Percentiles rank a stretch among this genome's conserved stretches.
phyloP scores from a whole-genome alignment of 2,797 vertebrate species.

The Sebastes variabilis region DNA sequence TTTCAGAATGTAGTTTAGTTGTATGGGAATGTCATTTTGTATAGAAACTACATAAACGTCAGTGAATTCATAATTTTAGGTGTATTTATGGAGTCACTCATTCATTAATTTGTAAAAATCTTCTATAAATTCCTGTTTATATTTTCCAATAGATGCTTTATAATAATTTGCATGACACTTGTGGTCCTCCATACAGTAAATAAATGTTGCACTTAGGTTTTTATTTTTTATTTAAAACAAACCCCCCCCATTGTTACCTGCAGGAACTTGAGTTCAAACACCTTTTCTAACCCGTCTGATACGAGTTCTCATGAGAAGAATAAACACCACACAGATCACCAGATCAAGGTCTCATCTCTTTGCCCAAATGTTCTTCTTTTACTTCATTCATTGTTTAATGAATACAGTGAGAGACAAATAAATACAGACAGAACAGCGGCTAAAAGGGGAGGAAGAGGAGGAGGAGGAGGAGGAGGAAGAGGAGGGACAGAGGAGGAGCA shows the following conservation, averaged over 20 bases:
- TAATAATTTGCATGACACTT: not conserved
- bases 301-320: not conserved
- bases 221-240: too few species aligned
- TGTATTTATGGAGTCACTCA: not conserved
- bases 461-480: not conserved
- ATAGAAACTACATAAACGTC: too few species aligned
- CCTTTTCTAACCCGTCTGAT: not conserved
- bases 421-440: conserved; percentile 73
- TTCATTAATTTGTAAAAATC: not conserved
- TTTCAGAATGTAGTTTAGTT: too few species aligned
- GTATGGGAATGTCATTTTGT: too few species aligned
- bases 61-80: not conserved
- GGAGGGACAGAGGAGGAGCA: not conserved
- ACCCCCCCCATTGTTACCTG: too few species aligned
- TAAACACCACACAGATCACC: conserved; percentile 40
- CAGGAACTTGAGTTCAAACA: not conserved
- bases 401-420: conserved; percentile 76
- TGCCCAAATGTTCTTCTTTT: conserved; percentile 65
- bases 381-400: conserved; percentile 77
- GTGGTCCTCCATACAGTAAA: not conserved
- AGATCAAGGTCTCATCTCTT: conserved; percentile 52
- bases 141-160: not conserved
- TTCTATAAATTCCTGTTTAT: not conserved
- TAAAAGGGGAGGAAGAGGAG: not conserved
- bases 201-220: too few species aligned